phyloP scores from a whole-genome alignment of 2,797 vertebrate species.

The Sus cebifrons region DNA sequence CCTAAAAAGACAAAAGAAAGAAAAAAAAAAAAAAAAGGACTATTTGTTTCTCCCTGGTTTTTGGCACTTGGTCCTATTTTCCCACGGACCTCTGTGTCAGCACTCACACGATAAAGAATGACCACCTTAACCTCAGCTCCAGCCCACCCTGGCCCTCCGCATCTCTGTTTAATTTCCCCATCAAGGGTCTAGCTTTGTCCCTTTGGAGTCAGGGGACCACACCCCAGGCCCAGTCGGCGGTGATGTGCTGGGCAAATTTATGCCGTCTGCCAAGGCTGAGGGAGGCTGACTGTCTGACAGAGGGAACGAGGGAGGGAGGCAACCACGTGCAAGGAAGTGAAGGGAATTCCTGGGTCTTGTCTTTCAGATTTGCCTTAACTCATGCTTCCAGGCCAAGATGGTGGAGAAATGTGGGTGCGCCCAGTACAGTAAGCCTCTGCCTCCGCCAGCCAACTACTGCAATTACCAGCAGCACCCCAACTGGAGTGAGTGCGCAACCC shows the following conservation, averaged over 20 bases:
- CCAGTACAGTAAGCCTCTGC: constrained; percentile 91
- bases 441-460: constrained; percentile 89
- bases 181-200: not conserved
- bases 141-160: not conserved
- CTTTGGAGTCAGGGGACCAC: not conserved
- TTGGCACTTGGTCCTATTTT: not conserved
- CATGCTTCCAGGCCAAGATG: constrained; percentile 93
- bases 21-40: not conserved
- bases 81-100: not conserved
- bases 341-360: not conserved
- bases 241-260: not conserved
- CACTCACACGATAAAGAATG: not conserved
- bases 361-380: constrained; percentile 92
- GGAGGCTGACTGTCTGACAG: not conserved
- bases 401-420: constrained; percentile 91
- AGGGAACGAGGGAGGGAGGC: too few relatives aligned
- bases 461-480: constrained; percentile 91
- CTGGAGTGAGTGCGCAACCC: constrained; percentile 91
- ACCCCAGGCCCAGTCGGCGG: accelerated
- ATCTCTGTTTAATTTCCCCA: not conserved
- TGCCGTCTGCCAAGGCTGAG: too few relatives aligned
- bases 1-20: too few relatives aligned
- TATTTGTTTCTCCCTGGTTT: not conserved
- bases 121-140: too few relatives aligned
- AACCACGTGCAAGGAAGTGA: accelerated